Percentiles rank a stretch among this genome's conserved stretches.
Conservation (phyloP, 2,113 vertebrate species). For the Theristicus caerulescens region DNA sequence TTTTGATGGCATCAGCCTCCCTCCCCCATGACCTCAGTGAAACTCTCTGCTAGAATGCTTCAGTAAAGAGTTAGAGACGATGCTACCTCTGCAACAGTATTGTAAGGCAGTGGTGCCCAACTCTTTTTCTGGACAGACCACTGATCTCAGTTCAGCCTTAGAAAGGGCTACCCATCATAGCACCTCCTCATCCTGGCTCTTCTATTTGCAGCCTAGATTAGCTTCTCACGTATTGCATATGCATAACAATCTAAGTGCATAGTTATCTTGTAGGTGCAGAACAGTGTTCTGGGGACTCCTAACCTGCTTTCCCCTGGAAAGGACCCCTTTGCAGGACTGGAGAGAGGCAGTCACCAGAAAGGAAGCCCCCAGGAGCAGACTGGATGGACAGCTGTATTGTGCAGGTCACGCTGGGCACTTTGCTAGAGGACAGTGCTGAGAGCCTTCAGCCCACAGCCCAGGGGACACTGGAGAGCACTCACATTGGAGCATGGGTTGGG, state of each 20-base stretch:
- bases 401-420: not conserved
- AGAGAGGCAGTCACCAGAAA: not conserved
- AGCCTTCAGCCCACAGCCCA: not conserved
- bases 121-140: not conserved
- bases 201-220: not conserved
- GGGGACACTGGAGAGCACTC: not conserved
- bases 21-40: not conserved
- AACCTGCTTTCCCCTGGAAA: not conserved
- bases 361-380: not conserved
- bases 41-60: not conserved
- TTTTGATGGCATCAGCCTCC: not conserved
- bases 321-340: not conserved
- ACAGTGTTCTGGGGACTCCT: not conserved
- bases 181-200: not conserved
- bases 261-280: not conserved
- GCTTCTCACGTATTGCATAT: rapidly evolving
- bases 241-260: not conserved
- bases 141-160: not conserved
- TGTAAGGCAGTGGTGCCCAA: not conserved
- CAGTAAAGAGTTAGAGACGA: not conserved
- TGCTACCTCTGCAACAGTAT: not conserved
- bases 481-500: rapidly evolving
- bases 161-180: not conserved
- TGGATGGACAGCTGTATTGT: not conserved
- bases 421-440: not conserved